Conservation (phyloP, 1,140 invertebrate species). For the Drosophila chauvacae region DNA sequence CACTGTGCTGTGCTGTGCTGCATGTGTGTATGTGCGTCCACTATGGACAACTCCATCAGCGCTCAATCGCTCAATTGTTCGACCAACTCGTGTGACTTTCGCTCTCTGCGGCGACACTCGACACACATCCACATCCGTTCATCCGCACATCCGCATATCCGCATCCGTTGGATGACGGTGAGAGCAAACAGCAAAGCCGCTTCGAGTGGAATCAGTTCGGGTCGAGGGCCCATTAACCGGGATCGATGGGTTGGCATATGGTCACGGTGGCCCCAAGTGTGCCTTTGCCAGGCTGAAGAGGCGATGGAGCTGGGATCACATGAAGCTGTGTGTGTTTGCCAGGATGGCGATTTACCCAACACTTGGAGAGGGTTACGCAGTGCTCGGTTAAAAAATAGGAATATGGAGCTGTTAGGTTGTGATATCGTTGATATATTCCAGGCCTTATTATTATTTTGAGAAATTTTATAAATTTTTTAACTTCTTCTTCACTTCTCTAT, state of each 20-base stretch:
- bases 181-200: conserved; percentile 41
- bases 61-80: conserved; percentile 50
- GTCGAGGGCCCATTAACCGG: conserved; percentile 45
- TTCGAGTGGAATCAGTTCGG: conserved; percentile 31
- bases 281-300: background rate
- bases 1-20: background rate
- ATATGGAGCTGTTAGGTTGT: background rate
- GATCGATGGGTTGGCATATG: conserved; percentile 45
- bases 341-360: conserved; percentile 2
- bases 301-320: background rate
- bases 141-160: background rate
- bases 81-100: conserved; percentile 57
- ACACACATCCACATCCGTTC: conserved; percentile 24
- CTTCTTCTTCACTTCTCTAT: background rate
- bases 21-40: background rate
- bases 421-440: background rate
- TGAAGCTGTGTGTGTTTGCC: background rate
- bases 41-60: conserved; percentile 23
- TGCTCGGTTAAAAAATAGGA: background rate
- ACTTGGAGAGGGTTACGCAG: background rate
- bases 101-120: conserved; percentile 42
- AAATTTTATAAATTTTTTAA: background rate
- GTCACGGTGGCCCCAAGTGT: conserved; percentile 19
- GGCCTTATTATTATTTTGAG: background rate
- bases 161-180: conserved; percentile 6